Conservation (phyloP, 2,888 invertebrate genomes). For the Listrodromus nycthemerus region DNA sequence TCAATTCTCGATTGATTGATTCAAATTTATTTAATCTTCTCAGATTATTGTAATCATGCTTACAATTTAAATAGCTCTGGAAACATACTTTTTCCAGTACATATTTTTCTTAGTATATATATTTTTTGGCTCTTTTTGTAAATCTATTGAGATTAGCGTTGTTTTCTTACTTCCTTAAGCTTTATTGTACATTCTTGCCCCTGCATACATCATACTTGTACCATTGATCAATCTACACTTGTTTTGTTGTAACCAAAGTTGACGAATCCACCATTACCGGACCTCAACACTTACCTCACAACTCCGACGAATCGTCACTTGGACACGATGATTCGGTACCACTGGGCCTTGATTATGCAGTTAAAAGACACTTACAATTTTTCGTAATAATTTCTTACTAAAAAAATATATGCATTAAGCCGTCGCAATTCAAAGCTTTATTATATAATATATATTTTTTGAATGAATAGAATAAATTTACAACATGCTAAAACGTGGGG, state of each 20-base stretch:
- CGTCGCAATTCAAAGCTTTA: neutral
- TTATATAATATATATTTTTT: neutral
- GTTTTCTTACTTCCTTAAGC: too few species aligned
- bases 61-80: too few species aligned
- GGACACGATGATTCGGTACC: constrained; percentile 68
- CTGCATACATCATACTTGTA: neutral
- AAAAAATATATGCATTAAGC: neutral
- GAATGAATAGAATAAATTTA: constrained; percentile 73
- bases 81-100: too few species aligned
- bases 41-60: too few species aligned
- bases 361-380: constrained; percentile 68
- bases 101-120: too few species aligned
- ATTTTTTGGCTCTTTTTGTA: too few species aligned
- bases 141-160: too few species aligned
- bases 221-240: neutral
- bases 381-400: constrained; percentile 56
- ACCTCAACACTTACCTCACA: constrained; percentile 65
- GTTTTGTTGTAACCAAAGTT: constrained; percentile 49
- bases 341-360: constrained; percentile 60
- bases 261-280: constrained; percentile 58
- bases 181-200: too few species aligned
- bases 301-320: constrained; percentile 66
- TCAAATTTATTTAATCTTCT: too few species aligned
- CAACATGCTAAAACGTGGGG: constrained; percentile 75
- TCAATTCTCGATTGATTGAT: too few species aligned